phyloP scores from a whole-genome alignment of 2,888 invertebrate genomes.

The Eupithecia tripunctaria region DNA sequence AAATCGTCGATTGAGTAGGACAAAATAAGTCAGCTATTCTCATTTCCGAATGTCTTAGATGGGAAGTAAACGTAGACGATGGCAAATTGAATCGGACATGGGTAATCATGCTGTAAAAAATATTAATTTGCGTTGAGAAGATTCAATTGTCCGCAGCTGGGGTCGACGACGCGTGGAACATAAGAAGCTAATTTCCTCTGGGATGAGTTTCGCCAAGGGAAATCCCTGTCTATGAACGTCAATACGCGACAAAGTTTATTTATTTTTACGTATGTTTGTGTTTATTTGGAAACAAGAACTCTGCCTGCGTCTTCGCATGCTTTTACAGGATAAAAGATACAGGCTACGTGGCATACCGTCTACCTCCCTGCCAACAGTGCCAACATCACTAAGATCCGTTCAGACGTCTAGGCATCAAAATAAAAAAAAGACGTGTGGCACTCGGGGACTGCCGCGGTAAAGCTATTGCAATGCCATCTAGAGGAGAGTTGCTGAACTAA shows the following conservation, averaged over 20 bases:
- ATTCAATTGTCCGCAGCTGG: slow-evolving; percentile 66
- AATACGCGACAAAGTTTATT: slow-evolving; percentile 35
- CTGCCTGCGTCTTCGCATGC: too few species aligned
- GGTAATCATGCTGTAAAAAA: slow-evolving; percentile 68
- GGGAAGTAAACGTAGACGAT: slow-evolving; percentile 47
- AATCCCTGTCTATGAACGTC: slow-evolving; percentile 63
- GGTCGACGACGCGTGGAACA: slow-evolving; percentile 65
- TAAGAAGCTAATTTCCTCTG: slow-evolving; percentile 77
- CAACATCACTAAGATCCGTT: too few species aligned
- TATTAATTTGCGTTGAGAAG: slow-evolving; percentile 67
- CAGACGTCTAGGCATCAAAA: too few species aligned
- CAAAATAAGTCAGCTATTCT: slow-evolving; percentile 41
- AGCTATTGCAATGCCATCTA: too few species aligned
- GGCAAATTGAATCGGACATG: slow-evolving; percentile 59
- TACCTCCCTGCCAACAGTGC: too few species aligned
- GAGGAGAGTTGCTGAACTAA: too few species aligned
- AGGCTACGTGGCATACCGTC: too few species aligned
- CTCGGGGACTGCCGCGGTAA: too few species aligned
- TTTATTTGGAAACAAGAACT: too few species aligned
- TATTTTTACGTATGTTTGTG: slow-evolving; percentile 15
- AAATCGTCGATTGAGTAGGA: background rate
- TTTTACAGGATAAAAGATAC: too few species aligned
- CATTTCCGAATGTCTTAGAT: slow-evolving; percentile 33
- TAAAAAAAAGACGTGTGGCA: too few species aligned
- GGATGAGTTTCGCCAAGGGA: slow-evolving; percentile 65